A percentile compares a stretch with the other conserved stretches of the same genome.
These are phyloP conservation scores for Perithous albicinctus DNA, from an alignment of 2,888 invertebrate species.

Conservation along the genomic window DNA sequence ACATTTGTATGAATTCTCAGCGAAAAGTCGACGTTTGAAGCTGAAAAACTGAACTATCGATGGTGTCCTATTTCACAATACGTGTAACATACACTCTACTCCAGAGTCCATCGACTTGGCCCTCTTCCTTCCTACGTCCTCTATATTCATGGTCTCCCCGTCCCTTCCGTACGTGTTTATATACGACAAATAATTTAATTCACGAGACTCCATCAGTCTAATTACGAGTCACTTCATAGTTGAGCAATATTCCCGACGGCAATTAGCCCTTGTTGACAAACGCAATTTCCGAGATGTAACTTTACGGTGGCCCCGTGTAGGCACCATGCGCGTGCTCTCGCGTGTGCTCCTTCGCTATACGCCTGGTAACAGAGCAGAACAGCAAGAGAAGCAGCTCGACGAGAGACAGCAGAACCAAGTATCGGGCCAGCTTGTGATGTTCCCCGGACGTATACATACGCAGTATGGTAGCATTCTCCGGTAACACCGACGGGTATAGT, in stretches of 20 bases:
- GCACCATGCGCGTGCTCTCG: constrained; percentile 11
- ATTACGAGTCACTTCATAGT: constrained; percentile 81
- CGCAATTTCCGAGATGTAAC: constrained; percentile 83
- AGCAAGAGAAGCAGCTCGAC: constrained; percentile 28
- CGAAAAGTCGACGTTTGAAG: no score
- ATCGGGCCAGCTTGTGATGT: constrained; percentile 62
- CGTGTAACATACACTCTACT: not conserved
- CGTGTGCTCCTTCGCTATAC: not conserved
- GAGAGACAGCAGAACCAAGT: constrained; percentile 61
- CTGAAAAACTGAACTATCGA: no score
- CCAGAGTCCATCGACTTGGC: not conserved
- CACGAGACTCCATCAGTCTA: constrained; percentile 77
- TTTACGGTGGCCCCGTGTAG: constrained; percentile 71
- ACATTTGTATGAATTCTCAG: no score
- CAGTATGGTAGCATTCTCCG: constrained; percentile 4
- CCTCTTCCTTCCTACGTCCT: not conserved
- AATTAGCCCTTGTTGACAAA: constrained; percentile 84
- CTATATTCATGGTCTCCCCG: constrained; percentile 24
- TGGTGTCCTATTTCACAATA: not conserved
- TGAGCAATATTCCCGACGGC: constrained; percentile 81
- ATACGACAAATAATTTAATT: constrained; percentile 78
- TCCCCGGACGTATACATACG: constrained; percentile 13
- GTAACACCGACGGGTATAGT: not conserved
- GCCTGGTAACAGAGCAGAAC: constrained; percentile 9
- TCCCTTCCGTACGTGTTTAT: constrained; percentile 61